Percentiles rank a stretch among this genome's conserved stretches.
phyloP scores from a whole-genome alignment of 2,888 invertebrate species.

The Apotomis capreana region DNA sequence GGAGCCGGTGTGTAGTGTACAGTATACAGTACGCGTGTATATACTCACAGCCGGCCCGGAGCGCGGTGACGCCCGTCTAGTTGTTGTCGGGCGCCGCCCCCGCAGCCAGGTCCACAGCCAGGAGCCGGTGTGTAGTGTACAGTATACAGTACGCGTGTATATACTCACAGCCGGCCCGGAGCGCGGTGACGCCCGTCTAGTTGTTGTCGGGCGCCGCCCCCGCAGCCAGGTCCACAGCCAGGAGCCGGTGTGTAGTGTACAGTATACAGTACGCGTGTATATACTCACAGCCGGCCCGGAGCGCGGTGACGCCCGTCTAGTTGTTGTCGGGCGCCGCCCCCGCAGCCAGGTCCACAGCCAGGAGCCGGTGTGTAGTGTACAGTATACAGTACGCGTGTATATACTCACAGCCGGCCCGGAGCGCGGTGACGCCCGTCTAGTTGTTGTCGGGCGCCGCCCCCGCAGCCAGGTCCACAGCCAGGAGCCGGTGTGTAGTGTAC shows the following conservation, averaged over 20 bases:
- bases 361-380: conserved; percentile 51
- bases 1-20: conserved; percentile 51
- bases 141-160: conserved; percentile 8
- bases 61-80: conserved; percentile 44
- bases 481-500: conserved; percentile 51
- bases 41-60: conserved; percentile 23
- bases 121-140: conserved; percentile 51
- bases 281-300: conserved; percentile 24
- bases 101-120: conserved; percentile 73
- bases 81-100: conserved; percentile 64
- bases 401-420: conserved; percentile 24
- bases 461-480: conserved; percentile 73
- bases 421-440: conserved; percentile 43
- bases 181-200: conserved; percentile 44
- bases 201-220: conserved; percentile 64
- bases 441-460: conserved; percentile 64
- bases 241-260: conserved; percentile 51
- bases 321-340: conserved; percentile 64
- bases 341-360: conserved; percentile 73
- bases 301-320: conserved; percentile 43
- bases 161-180: conserved; percentile 23
- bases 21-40: conserved; percentile 8
- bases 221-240: conserved; percentile 73
- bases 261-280: conserved; percentile 7
- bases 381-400: conserved; percentile 7